Base-by-base conservation (phyloP, 2,888 invertebrate genomes). In the Eupithecia centaureata region DNA sequence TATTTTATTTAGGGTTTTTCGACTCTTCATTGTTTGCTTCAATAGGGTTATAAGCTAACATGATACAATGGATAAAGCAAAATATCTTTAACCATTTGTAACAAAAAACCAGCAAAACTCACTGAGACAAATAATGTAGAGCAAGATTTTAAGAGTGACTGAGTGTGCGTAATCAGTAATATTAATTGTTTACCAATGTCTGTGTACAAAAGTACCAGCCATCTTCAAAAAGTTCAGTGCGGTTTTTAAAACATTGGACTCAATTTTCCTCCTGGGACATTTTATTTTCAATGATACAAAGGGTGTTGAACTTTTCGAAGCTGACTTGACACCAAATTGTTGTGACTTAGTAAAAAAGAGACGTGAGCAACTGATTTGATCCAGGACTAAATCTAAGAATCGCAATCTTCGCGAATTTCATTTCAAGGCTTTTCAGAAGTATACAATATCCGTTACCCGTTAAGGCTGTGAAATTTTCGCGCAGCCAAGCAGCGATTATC, bases 61-160 rank as follows among this genome's bases (percentile, higher is more conserved):
- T n/a, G n/a, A n/a, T n/a, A n/a, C n/a, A n/a, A 22, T 60, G 32
- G 65, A 60, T 62, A 25, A 63, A 57, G 54, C 2, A 30, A 15
- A 42, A 28, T 28, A 18, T 60, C 18, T 1, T 27, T 12, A 47
- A 22, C 3, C 5, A 18, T 67, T 38, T 72, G 73, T 35, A 15
- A 38, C 7, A 22, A 22, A 22, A n/a, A n/a, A n/a, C n/a, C n/a
- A n/a, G n/a, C n/a, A n/a, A n/a, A 18, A 12, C 18, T 47, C 22
- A 65, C 78, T 73, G 59, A 76, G 77, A 79, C 78, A 82, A 79
- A 74, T 76, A 76, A 74, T 77, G 76, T 76, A 72, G 77, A 70
- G 58, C 73, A 72, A 72, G 78, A 80, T 74, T 77, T 76, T 72
- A 69, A 75, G 84, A 78, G 81, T 85, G 87, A 86, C 84, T 86